Percentiles rank a stretch among this genome's conserved stretches.
Conservation (phyloP, 2,888 invertebrate species). For the Palloptera scutellata region DNA sequence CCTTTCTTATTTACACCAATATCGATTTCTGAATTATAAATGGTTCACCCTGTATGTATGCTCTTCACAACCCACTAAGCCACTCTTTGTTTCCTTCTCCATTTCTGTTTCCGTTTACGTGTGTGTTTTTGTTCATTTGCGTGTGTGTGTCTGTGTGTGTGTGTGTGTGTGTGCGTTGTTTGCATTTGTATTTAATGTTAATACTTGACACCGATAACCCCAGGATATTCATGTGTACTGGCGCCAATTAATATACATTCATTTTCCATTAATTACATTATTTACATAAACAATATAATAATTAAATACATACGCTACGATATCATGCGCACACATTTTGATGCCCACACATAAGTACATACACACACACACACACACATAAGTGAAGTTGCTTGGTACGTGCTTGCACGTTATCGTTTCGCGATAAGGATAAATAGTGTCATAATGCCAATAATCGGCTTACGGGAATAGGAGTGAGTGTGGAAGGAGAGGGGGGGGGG, state of each 20-base stretch:
- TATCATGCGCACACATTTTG: not conserved
- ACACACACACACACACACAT: not conserved
- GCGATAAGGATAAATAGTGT: too few species aligned
- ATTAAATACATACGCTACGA: conserved; percentile 28
- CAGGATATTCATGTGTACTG: conserved; percentile 33
- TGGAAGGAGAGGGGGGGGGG: too few species aligned
- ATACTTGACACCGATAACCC: conserved; percentile 20
- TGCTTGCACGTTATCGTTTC: conserved; percentile 11
- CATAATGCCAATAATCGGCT: too few species aligned
- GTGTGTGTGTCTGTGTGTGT: not conserved
- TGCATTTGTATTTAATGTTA: conserved; percentile 22
- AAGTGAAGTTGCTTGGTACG: conserved; percentile 5
- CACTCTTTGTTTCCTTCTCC: too few species aligned
- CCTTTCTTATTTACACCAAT: too few species aligned
- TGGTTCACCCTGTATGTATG: too few species aligned
- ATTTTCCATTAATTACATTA: conserved; percentile 38
- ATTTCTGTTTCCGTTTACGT: too few species aligned
- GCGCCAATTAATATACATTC: conserved; percentile 38
- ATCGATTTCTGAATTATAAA: too few species aligned
- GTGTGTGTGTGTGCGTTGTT: not conserved
- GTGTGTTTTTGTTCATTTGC: not conserved
- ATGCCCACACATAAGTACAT: not conserved
- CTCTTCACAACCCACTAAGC: too few species aligned
- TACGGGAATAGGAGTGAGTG: too few species aligned
- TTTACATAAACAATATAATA: conserved; percentile 34